phyloP scores from a whole-genome alignment of 2,113 vertebrate genomes.

The Daphoenositta chrysoptera region DNA sequence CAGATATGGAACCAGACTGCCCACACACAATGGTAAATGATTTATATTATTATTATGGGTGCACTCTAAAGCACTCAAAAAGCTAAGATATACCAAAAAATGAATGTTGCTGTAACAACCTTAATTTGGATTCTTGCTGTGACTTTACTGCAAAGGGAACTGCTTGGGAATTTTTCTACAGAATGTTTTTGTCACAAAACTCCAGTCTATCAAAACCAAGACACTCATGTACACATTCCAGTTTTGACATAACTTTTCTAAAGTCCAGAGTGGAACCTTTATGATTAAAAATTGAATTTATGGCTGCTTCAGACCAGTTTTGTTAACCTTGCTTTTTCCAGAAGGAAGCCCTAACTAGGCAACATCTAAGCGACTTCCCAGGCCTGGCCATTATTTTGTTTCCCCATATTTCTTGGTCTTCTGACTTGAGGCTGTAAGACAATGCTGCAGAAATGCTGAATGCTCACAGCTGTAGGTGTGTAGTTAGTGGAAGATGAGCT shows the following conservation, averaged over 20 bases:
- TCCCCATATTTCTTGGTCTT: background rate
- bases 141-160: background rate
- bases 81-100: background rate
- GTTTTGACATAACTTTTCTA: background rate
- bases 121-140: background rate
- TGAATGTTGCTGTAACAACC: background rate
- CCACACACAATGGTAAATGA: background rate
- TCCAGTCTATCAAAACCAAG: background rate
- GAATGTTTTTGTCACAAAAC: background rate
- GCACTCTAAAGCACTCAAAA: background rate
- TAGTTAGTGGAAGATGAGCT: background rate
- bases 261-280: background rate
- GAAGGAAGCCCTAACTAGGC: background rate
- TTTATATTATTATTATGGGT: background rate
- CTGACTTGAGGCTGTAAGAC: background rate
- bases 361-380: background rate
- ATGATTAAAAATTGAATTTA: background rate
- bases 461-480: background rate
- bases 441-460: background rate
- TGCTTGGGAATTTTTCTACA: background rate
- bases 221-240: background rate
- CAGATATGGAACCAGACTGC: background rate
- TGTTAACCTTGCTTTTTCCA: background rate
- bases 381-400: background rate
- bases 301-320: background rate